Conservation (phyloP, 2,797 vertebrate species). For the Clarias laeviceps region DNA sequence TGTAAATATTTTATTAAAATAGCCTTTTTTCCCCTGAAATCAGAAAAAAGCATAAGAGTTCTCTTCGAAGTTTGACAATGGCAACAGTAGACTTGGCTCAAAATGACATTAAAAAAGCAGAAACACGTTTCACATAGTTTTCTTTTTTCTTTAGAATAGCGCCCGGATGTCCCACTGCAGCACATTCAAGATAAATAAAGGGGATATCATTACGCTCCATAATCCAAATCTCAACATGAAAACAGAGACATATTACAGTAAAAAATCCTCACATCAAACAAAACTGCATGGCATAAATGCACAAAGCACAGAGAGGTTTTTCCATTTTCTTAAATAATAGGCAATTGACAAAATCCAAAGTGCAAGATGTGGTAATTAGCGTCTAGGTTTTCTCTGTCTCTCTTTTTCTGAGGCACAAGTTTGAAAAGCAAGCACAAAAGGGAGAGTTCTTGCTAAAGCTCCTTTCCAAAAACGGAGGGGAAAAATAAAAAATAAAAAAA, state of each 20-base stretch:
- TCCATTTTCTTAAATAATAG: slow-evolving; percentile 86
- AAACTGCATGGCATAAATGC: slow-evolving; percentile 80
- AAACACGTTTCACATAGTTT: slow-evolving; percentile 30
- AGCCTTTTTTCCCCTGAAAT: slow-evolving; percentile 81
- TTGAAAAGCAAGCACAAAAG: slow-evolving; percentile 39
- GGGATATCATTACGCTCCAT: slow-evolving; percentile 16
- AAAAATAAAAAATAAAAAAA: not conserved
- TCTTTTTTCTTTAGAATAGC: slow-evolving; percentile 5
- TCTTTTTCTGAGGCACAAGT: slow-evolving; percentile 59
- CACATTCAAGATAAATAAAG: slow-evolving; percentile 47
- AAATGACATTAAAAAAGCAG: slow-evolving; percentile 44
- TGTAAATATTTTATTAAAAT: slow-evolving; percentile 97
- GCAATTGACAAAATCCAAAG: slow-evolving; percentile 77
- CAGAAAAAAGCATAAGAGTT: slow-evolving; percentile 58
- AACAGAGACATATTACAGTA: slow-evolving; percentile 71
- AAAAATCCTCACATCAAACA: slow-evolving; percentile 80
- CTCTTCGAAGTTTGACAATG: slow-evolving; percentile 62
- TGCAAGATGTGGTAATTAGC: slow-evolving; percentile 80
- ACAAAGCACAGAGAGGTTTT: slow-evolving; percentile 64
- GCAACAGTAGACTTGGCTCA: slow-evolving; percentile 42
- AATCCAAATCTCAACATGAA: slow-evolving; percentile 37
- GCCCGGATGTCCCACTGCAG: not conserved
- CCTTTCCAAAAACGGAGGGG: slow-evolving; percentile 36
- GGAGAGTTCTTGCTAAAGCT: slow-evolving; percentile 26
- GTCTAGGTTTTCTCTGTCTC: slow-evolving; percentile 56